These are phyloP conservation scores for Eristalis tenax DNA, from an alignment of 2,888 invertebrate genomes.

Conservation along the genomic window DNA sequence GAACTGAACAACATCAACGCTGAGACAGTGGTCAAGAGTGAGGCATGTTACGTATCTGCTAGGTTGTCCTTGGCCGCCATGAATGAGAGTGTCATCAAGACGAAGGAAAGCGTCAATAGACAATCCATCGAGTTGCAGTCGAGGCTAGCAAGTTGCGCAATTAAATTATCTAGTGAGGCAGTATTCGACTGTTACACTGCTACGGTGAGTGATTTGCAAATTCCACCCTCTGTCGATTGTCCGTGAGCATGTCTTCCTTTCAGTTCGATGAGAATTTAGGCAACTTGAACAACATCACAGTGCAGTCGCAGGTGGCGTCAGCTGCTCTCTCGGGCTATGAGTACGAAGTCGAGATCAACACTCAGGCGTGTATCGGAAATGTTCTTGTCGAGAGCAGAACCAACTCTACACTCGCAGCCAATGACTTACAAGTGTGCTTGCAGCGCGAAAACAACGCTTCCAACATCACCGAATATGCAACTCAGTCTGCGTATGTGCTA, in stretches of 20 bases:
- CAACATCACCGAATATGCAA: no score
- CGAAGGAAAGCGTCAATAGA: not conserved
- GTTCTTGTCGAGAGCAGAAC: not conserved
- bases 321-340: not conserved
- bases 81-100: not conserved
- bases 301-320: not conserved
- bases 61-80: not conserved
- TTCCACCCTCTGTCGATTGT: not conserved
- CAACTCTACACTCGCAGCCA: constrained; percentile 8
- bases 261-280: constrained; percentile 18
- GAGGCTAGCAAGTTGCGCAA: not conserved
- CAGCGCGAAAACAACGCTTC: not conserved
- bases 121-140: not conserved
- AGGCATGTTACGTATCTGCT: constrained; percentile 4
- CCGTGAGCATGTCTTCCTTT: not conserved
- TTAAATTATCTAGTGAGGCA: not conserved
- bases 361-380: not conserved
- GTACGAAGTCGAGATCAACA: not conserved
- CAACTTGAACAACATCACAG: constrained; percentile 8
- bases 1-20: not conserved
- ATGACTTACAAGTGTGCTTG: constrained; percentile 11
- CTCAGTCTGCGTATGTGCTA: no score
- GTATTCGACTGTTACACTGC: constrained; percentile 8
- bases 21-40: constrained; percentile 5
- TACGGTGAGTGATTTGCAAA: constrained; percentile 2